Evolutionary conservation across 2,113 vertebrate species (phyloP).

Genomic region (Trichomycterus rosablanca): DNA sequence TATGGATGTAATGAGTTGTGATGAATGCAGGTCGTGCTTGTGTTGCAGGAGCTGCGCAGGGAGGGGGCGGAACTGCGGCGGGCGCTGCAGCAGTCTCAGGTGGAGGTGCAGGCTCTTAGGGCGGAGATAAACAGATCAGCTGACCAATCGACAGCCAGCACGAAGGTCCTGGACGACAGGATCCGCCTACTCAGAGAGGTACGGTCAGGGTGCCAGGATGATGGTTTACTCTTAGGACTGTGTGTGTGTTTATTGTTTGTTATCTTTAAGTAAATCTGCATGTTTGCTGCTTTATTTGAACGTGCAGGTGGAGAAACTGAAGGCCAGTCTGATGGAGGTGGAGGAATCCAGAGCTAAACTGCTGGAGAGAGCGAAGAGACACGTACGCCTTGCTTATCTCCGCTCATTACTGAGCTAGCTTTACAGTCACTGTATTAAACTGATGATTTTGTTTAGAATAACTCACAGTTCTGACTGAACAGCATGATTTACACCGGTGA

Average conservation of each 20-base stretch:
- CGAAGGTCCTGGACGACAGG: constrained; percentile 58
- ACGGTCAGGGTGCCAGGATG: neutral
- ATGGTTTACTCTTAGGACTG: too few relatives aligned
- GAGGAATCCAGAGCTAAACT: constrained; percentile 59
- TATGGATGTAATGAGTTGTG: too few relatives aligned
- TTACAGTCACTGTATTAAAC: neutral
- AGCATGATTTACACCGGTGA: too few relatives aligned
- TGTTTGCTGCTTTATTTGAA: neutral
- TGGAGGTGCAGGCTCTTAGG: constrained; percentile 57
- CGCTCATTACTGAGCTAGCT: neutral
- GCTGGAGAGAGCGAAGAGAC: constrained; percentile 68
- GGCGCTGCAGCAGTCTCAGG: constrained; percentile 53
- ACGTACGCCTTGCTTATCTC: constrained; percentile 43
- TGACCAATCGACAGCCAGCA: constrained; percentile 28
- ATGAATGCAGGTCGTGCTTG: neutral
- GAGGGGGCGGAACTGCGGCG: constrained; percentile 54
- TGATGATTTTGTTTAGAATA: too few relatives aligned
- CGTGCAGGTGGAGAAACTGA: constrained; percentile 65
- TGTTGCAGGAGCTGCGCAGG: constrained; percentile 58
- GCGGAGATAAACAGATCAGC: constrained; percentile 51
- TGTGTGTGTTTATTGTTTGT: too few relatives aligned
- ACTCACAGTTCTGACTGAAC: too few relatives aligned
- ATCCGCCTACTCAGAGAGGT: constrained; percentile 64
- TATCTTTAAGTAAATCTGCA: too few relatives aligned
- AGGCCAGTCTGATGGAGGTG: constrained; percentile 52